Conservation (phyloP, 1,140 invertebrate genomes). For the Steinernema feltiae region DNA sequence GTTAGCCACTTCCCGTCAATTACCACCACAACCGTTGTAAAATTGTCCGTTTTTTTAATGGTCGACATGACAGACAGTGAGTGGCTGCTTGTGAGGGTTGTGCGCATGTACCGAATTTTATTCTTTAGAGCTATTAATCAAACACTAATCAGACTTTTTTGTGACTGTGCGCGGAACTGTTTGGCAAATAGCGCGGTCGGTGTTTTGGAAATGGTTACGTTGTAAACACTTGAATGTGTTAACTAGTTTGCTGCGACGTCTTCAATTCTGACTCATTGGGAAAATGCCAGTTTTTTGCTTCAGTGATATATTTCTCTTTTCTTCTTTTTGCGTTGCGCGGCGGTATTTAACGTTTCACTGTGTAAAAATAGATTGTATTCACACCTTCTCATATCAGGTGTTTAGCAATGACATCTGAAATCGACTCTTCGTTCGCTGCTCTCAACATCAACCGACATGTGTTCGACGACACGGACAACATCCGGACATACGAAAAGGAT, state of each 20-base stretch:
- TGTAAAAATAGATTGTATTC: too few relatives aligned
- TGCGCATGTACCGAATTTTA: not conserved
- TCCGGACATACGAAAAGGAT: conserved; percentile 6
- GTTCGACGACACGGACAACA: not conserved
- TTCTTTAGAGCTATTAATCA: not conserved
- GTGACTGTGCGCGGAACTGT: not conserved
- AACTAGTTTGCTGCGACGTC: too few relatives aligned
- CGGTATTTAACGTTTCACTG: too few relatives aligned
- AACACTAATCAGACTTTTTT: not conserved
- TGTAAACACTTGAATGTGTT: too few relatives aligned
- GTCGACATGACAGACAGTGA: not conserved
- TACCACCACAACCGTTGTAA: not conserved
- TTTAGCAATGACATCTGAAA: not conserved
- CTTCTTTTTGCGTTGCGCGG: too few relatives aligned
- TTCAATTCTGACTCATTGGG: too few relatives aligned
- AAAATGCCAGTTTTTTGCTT: too few relatives aligned
- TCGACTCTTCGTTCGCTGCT: not conserved
- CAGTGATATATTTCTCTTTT: too few relatives aligned
- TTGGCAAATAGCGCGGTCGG: too few relatives aligned
- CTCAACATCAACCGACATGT: conserved; percentile 12
- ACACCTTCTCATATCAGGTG: not conserved
- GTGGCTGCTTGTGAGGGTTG: not conserved
- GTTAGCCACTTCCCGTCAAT: conserved; percentile 2
- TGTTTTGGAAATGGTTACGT: too few relatives aligned
- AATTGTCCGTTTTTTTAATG: not conserved